Evolutionary conservation across 1,140 invertebrate species (phyloP).

Genomic region (Belonocnema kinseyi): DNA sequence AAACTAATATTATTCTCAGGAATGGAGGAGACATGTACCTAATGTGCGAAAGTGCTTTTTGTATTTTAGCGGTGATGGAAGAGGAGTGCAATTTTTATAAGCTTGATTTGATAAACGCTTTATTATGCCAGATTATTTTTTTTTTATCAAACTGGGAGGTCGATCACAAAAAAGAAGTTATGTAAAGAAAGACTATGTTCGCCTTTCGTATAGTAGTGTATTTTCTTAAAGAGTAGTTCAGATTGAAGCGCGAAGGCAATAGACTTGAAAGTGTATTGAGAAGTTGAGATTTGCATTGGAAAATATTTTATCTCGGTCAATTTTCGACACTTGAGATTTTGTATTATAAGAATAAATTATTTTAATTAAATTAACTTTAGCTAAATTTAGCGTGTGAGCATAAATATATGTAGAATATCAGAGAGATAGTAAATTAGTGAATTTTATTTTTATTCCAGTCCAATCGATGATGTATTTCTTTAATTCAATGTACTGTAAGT

Average conservation of each 20-base stretch:
- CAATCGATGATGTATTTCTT: conserved; percentile 6
- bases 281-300: background rate
- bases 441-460: conserved; percentile 3
- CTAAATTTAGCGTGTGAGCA: background rate
- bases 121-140: background rate
- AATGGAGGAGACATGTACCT: background rate
- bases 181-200: background rate
- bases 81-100: conserved; percentile 20
- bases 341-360: conserved; percentile 27
- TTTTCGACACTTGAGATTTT: conserved; percentile 9
- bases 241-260: background rate
- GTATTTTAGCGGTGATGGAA: conserved; percentile 17
- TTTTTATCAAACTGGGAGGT: background rate
- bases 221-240: background rate
- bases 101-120: background rate
- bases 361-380: conserved; percentile 9
- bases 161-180: background rate
- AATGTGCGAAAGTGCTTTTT: conserved; percentile 5
- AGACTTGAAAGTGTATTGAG: background rate
- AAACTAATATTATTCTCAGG: conserved; percentile 26
- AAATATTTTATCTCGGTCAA: background rate
- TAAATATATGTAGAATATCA: background rate
- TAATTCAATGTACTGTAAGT: background rate
- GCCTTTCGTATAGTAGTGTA: background rate
- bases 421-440: background rate